Evolutionary conservation across 2,888 invertebrate species (phyloP).

Genomic region (Crematogaster levior): DNA sequence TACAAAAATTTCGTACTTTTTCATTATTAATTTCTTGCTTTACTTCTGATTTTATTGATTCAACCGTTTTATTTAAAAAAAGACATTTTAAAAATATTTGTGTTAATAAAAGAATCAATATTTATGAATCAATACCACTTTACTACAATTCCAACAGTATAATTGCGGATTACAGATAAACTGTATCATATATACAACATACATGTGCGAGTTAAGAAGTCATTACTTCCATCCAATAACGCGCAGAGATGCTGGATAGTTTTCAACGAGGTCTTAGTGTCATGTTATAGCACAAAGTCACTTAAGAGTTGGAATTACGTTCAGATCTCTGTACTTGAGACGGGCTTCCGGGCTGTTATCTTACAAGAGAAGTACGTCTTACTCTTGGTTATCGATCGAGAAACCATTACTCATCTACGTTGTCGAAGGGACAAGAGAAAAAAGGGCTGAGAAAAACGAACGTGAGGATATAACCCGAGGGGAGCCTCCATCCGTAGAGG

Average conservation of each 20-base stretch:
- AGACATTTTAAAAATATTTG: background rate
- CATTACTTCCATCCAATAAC: constrained; percentile 26
- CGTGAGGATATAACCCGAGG: constrained; percentile 38
- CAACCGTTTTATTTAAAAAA: background rate
- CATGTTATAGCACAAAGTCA: constrained; percentile 26
- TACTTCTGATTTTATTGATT: too few relatives aligned
- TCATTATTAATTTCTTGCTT: background rate
- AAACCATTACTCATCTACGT: constrained; percentile 53
- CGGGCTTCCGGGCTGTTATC: constrained; percentile 32
- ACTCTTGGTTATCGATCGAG: constrained; percentile 47
- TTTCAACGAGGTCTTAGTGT: constrained; percentile 23
- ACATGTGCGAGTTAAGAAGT: constrained; percentile 23
- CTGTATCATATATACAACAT: background rate
- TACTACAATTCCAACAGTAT: constrained; percentile 11
- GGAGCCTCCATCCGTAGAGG: background rate
- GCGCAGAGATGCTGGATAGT: constrained; percentile 8
- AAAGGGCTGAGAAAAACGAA: background rate
- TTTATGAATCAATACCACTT: background rate
- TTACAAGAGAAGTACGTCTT: constrained; percentile 42
- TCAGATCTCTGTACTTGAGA: constrained; percentile 28
- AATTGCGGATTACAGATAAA: constrained; percentile 12
- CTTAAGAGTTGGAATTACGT: constrained; percentile 48
- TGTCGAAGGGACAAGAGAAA: constrained; percentile 9
- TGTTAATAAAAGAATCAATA: background rate
- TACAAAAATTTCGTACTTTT: background rate